These are phyloP conservation scores for Dipodomys stephensi DNA, from an alignment of 2,113 vertebrate species.

Conservation along the genomic window DNA sequence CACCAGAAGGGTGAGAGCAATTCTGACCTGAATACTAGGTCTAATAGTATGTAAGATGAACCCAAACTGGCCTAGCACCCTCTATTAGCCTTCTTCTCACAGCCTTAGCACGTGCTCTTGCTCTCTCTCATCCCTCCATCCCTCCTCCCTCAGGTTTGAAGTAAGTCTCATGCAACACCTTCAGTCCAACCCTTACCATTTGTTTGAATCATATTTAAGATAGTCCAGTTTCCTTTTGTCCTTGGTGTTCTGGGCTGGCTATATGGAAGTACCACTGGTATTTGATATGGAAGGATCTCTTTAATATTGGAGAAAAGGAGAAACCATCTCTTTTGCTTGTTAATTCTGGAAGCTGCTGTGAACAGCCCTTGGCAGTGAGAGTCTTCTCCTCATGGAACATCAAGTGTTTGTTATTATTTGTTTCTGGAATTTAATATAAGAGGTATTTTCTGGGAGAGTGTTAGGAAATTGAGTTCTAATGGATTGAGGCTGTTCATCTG, in stretches of 20 bases:
- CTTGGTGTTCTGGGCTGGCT: not conserved
- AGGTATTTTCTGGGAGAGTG: not conserved
- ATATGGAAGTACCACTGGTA: not conserved
- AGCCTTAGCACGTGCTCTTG: too few relatives aligned
- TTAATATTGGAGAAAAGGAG: not conserved
- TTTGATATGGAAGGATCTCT: not conserved
- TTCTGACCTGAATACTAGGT: not conserved
- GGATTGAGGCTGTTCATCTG: not conserved
- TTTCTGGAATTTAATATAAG: slow-evolving; percentile 17
- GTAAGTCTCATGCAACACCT: too few relatives aligned
- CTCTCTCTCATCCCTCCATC: too few relatives aligned
- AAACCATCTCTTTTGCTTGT: not conserved
- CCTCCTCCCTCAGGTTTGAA: too few relatives aligned
- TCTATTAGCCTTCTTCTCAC: not conserved
- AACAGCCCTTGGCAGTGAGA: not conserved
- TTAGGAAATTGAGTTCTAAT: slow-evolving; percentile 22
- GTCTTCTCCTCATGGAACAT: not conserved
- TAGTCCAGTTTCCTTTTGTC: not conserved
- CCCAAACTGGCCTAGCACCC: not conserved
- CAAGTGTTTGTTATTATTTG: not conserved
- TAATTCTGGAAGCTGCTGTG: slow-evolving; percentile 3
- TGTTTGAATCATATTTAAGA: slow-evolving; percentile 32
- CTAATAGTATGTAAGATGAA: not conserved
- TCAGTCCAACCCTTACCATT: not conserved
- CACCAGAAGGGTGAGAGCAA: too few relatives aligned